A percentile compares a stretch with the other conserved stretches of the same genome.
Conservation (phyloP, 1,140 invertebrate species). For the Pygmarrhopalites habei region DNA sequence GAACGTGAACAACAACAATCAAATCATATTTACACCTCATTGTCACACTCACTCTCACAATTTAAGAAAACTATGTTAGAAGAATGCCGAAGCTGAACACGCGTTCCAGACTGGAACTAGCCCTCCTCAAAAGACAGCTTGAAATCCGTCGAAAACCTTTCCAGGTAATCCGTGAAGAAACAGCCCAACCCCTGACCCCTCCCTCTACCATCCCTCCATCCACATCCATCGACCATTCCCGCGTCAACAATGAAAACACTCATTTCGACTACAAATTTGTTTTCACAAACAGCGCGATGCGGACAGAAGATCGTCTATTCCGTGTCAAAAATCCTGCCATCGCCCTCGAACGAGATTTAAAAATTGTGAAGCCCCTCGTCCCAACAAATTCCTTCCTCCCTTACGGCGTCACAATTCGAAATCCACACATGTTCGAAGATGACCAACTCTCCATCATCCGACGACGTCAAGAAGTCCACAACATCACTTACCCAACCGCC, state of each 20-base stretch:
- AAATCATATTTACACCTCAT: too few species aligned
- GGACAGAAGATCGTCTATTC: not conserved
- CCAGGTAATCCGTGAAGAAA: too few species aligned
- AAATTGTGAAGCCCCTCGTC: not conserved
- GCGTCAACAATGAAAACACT: not conserved
- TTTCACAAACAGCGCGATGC: constrained; percentile 2
- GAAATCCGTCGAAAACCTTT: not conserved
- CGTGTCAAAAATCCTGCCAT: not conserved
- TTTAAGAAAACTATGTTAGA: too few species aligned
- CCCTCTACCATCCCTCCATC: too few species aligned
- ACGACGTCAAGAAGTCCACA: not conserved
- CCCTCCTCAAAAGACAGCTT: not conserved
- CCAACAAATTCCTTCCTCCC: not conserved
- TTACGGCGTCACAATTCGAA: constrained; percentile 4
- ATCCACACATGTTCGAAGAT: constrained; percentile 9
- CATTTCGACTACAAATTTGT: constrained; percentile 8
- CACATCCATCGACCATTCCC: not conserved
- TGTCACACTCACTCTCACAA: too few species aligned
- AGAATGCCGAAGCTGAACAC: not conserved
- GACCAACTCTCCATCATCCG: constrained; percentile 1
- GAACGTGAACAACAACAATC: too few species aligned
- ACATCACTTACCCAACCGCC: not conserved
- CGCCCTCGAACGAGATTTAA: not conserved
- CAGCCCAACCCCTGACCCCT: too few species aligned
- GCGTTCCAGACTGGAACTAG: not conserved